phyloP scores from a whole-genome alignment of 2,888 invertebrate species.

The Bruchidius siliquastri region DNA sequence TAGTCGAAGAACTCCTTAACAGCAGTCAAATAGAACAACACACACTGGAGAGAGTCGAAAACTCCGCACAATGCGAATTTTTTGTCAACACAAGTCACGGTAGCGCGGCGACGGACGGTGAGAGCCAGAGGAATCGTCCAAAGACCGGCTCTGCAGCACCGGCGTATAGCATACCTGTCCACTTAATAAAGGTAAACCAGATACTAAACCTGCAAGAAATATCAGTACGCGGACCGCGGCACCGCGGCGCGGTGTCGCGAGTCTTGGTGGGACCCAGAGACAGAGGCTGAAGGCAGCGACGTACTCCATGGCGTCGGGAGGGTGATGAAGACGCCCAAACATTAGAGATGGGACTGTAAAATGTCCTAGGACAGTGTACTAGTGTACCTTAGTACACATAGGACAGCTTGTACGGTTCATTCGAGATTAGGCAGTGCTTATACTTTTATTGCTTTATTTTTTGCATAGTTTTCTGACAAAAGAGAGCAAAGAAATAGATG shows the following conservation, averaged over 20 bases:
- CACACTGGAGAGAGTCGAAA: not conserved
- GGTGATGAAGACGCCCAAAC: too few relatives aligned
- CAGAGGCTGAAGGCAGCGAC: not conserved
- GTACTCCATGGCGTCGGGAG: not conserved
- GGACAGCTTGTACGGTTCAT: too few relatives aligned
- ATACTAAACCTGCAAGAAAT: not conserved
- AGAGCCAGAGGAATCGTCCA: not conserved
- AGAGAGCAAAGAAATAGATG: too few relatives aligned
- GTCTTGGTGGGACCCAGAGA: not conserved
- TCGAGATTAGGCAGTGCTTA: too few relatives aligned
- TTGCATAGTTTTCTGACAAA: too few relatives aligned
- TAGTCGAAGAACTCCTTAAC: not conserved
- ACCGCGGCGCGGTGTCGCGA: not conserved
- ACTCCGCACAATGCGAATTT: not conserved
- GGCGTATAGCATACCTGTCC: not conserved
- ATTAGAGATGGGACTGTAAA: too few relatives aligned
- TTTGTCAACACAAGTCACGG: not conserved
- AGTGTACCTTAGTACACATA: too few relatives aligned
- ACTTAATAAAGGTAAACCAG: not conserved
- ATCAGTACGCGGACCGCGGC: not conserved
- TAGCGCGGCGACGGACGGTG: not conserved
- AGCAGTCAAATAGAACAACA: not conserved
- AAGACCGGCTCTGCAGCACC: not conserved
- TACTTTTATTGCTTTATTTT: too few relatives aligned
- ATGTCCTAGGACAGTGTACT: too few relatives aligned